These are phyloP conservation scores for Lithodes maja DNA, from an alignment of 2,888 invertebrate species.

Conservation along the genomic window DNA sequence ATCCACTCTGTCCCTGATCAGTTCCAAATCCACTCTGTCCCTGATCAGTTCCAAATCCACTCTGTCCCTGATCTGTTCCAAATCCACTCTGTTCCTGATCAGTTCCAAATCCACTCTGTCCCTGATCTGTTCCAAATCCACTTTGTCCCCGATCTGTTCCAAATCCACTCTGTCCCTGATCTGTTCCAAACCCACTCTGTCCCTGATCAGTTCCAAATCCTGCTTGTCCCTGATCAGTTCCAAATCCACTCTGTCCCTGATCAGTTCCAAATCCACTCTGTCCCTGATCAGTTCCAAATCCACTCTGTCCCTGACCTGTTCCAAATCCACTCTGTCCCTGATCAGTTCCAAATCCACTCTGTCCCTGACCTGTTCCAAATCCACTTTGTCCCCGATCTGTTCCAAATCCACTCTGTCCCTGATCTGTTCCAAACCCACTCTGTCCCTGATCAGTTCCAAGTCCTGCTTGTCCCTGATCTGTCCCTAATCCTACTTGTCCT, in stretches of 20 bases:
- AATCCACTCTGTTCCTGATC: neutral
- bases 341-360: neutral
- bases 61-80: neutral
- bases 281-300: neutral
- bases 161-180: constrained; percentile 9
- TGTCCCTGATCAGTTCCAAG: neutral
- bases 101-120: neutral
- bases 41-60: neutral
- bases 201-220: neutral
- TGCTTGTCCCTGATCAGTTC: neutral
- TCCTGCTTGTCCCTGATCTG: neutral
- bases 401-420: constrained; percentile 6
- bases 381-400: neutral
- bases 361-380: neutral
- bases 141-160: neutral
- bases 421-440: neutral
- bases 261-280: neutral
- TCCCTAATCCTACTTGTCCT: neutral
- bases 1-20: constrained; percentile 7
- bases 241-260: constrained; percentile 5
- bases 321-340: constrained; percentile 10
- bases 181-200: neutral
- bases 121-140: neutral
- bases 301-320: neutral
- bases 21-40: neutral